A percentile compares a stretch with the other conserved stretches of the same genome.
phyloP scores from a whole-genome alignment of 2,797 vertebrate genomes.

The Mastacembelus armatus region DNA sequence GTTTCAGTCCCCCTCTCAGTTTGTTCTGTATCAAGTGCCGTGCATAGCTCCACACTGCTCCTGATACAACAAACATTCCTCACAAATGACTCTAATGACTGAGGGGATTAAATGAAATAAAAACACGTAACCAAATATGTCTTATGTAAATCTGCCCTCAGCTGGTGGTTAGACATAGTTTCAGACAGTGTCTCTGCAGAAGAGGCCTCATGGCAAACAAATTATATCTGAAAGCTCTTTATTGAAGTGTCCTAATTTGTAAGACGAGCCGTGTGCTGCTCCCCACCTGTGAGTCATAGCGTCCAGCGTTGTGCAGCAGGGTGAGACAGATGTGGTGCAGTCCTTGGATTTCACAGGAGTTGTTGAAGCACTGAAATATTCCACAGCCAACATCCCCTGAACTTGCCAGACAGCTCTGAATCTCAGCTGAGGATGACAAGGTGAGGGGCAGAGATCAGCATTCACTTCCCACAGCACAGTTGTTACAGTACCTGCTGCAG shows the following conservation, averaged over 20 bases:
- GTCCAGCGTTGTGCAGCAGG: conserved; percentile 96
- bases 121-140: conserved; percentile 35
- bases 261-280: neutral
- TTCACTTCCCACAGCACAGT: neutral
- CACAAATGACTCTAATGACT: conserved; percentile 60
- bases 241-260: neutral
- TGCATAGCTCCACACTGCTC: conserved; percentile 51
- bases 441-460: neutral
- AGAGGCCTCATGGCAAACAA: neutral
- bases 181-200: conserved; percentile 8
- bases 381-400: conserved; percentile 95
- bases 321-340: conserved; percentile 96
- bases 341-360: conserved; percentile 94
- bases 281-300: conserved; percentile 94
- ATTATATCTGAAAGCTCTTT: neutral
- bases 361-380: conserved; percentile 96
- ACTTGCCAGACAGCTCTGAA: conserved; percentile 93
- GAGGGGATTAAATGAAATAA: conserved; percentile 62
- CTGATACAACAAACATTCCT: conserved; percentile 58
- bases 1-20: conserved; percentile 62
- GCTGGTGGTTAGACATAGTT: conserved; percentile 3
- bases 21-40: conserved; percentile 52
- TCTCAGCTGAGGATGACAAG: conserved; percentile 84
- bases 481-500: neutral
- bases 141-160: conserved; percentile 2